Evolutionary conservation across 2,888 invertebrate species (phyloP).

Genomic region (Cryptus armator): DNA sequence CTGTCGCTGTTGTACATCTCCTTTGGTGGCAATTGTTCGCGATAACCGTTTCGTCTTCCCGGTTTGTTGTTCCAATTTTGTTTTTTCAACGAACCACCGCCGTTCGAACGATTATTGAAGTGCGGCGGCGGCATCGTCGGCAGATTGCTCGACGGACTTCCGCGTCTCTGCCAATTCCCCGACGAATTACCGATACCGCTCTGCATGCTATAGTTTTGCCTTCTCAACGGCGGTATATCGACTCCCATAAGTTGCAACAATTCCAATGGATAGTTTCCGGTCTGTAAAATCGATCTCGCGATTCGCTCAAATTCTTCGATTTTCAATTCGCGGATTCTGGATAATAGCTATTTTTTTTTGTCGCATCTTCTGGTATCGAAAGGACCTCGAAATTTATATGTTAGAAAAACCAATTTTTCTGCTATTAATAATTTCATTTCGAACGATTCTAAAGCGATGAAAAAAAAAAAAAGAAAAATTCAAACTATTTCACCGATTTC

Average conservation of each 20-base stretch:
- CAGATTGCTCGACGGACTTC: constrained; percentile 45
- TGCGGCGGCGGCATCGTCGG: constrained; percentile 63
- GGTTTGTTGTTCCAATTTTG: constrained; percentile 69
- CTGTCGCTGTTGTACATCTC: constrained; percentile 81
- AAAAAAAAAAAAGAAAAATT: too few relatives aligned
- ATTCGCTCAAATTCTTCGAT: constrained; percentile 43
- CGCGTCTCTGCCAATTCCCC: constrained; percentile 78
- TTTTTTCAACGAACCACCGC: constrained; percentile 60
- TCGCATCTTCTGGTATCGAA: constrained; percentile 51
- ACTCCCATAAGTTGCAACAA: constrained; percentile 80
- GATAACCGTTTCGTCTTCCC: constrained; percentile 68
- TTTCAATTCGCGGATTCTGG: not conserved
- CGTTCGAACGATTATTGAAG: constrained; percentile 53
- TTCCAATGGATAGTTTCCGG: constrained; percentile 78
- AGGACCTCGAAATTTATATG: constrained; percentile 56
- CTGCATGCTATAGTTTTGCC: constrained; percentile 76
- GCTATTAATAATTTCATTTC: not conserved
- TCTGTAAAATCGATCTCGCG: constrained; percentile 70
- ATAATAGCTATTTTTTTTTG: not conserved
- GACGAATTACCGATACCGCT: constrained; percentile 66
- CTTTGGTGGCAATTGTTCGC: constrained; percentile 74
- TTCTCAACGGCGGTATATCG: constrained; percentile 78
- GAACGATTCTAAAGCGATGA: too few relatives aligned
- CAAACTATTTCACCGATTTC: too few relatives aligned
- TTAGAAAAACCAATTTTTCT: not conserved